These are phyloP conservation scores for Perca fluviatilis DNA, from an alignment of 2,113 vertebrate genomes.

Conservation along the genomic window DNA sequence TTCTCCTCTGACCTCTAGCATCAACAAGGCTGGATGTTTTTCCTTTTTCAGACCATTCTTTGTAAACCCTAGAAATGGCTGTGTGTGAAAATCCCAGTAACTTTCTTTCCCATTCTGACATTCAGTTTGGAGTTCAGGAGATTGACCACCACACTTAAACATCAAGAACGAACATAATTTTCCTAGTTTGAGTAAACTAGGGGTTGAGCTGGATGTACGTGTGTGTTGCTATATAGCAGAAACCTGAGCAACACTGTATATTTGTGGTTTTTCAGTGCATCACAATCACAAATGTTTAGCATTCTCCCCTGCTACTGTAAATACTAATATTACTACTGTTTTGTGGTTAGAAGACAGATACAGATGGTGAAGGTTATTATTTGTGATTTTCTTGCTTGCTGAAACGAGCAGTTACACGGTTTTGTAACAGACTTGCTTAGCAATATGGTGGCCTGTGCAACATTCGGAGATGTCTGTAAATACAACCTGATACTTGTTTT, in stretches of 20 bases:
- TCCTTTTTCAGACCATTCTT: too few species aligned
- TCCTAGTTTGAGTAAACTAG: background rate
- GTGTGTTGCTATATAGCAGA: background rate
- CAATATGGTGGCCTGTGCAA: background rate
- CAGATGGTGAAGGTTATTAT: background rate
- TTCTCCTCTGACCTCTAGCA: too few species aligned
- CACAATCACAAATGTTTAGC: slow-evolving; percentile 2
- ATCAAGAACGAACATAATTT: background rate
- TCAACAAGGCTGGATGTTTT: too few species aligned
- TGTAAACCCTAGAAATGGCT: too few species aligned
- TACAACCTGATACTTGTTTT: background rate
- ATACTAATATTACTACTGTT: background rate
- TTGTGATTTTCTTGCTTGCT: slow-evolving; percentile 13
- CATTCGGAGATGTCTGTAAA: background rate
- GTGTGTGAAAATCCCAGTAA: too few species aligned
- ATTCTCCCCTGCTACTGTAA: background rate
- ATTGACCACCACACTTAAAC: background rate
- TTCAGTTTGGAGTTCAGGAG: too few species aligned
- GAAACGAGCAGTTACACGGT: slow-evolving; percentile 16
- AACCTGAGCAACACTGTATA: background rate
- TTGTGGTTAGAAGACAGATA: background rate
- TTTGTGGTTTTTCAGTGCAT: background rate
- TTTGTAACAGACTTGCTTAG: background rate
- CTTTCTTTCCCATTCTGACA: too few species aligned
- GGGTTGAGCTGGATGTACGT: background rate